Evolutionary conservation across 1,140 invertebrate genomes (phyloP), one percentile per base, ranked within the genome.

Genomic region (Hestina assimilis): DNA sequence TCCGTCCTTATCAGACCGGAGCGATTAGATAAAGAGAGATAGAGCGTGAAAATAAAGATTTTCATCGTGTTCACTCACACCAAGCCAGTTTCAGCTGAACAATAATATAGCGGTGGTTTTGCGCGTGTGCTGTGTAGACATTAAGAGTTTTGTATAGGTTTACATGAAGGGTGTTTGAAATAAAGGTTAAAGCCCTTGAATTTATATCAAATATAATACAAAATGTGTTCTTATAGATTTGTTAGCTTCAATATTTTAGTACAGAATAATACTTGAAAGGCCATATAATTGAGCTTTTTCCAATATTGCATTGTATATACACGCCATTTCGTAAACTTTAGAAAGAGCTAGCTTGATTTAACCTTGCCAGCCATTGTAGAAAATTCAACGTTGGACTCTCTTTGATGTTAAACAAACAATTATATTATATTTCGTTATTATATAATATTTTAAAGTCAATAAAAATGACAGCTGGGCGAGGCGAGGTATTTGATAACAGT

Each of bases 21-120:
- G 76, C 80, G 83, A 88, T 88, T 88, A 88, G 85, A 88, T 88
- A 88, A 88, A 83, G 85, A 88, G 79, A 88, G 85, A 88, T 88
- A 88, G 80, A 86, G 85, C 83, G 81, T 88, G 83, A 88, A 88
- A 88, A 88, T 88, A 88, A 88, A 88, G 85, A 88, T 88, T 88
- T 88, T 88, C 85, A 88, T 86, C 85, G 85, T 86, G 83, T 86
- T 85, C 80, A 88, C 85, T 75, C 79, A 88, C 85, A 88, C 83
- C 67, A 71, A 51, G 65, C 35, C 59, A 70, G 67, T 72, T 75
- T 75, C 69, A 76, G 75, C 52, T 60, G 59, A 75, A 69, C 54
- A 55, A 61, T 67, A 52, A 45, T 43, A 66, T 75, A 77, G 78
- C 67, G 68, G 69, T 73, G 59, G 69, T 58, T 52, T 60, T 61